Conservation (phyloP, 2,113 vertebrate species). For the Nettapus auritus region DNA sequence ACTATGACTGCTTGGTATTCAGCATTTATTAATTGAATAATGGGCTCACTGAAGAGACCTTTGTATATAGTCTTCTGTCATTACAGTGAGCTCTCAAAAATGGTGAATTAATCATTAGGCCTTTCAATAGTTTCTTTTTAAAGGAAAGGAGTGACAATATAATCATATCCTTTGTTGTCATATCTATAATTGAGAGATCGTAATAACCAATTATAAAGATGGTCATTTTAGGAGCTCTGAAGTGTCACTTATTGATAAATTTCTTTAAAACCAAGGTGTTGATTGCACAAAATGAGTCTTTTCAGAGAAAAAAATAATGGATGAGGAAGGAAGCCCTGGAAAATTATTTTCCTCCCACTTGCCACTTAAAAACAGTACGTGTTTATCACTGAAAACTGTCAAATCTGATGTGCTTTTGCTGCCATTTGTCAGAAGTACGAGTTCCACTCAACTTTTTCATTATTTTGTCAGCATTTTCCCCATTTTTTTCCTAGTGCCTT, state of each 20-base stretch:
- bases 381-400: conserved; percentile 65
- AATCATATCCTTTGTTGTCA: conserved; percentile 68
- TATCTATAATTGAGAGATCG: conserved; percentile 67
- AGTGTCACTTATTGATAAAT: conserved; percentile 41
- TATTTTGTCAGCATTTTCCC: conserved; percentile 48
- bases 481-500: conserved; percentile 5
- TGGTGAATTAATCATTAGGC: conserved; percentile 78
- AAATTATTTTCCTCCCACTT: conserved; percentile 68
- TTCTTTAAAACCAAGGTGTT: conserved; percentile 36
- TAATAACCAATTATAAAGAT: conserved; percentile 71
- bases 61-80: conserved; percentile 66
- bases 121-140: conserved; percentile 76
- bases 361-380: conserved; percentile 51
- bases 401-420: conserved; percentile 66
- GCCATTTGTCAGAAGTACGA: conserved; percentile 45
- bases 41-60: conserved; percentile 74
- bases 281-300: not conserved
- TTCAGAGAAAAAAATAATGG: conserved; percentile 39
- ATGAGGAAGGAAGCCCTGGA: conserved; percentile 1
- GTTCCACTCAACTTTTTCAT: conserved; percentile 47
- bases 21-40: conserved; percentile 80
- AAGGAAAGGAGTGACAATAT: conserved; percentile 70
- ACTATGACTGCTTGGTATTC: conserved; percentile 73
- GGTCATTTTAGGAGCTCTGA: conserved; percentile 65
- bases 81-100: conserved; percentile 72